Percentiles rank a stretch among this genome's conserved stretches.
These are phyloP conservation scores for Dendroctonus ponderosae DNA, from an alignment of 1,140 invertebrate genomes.

Conservation along the genomic window DNA sequence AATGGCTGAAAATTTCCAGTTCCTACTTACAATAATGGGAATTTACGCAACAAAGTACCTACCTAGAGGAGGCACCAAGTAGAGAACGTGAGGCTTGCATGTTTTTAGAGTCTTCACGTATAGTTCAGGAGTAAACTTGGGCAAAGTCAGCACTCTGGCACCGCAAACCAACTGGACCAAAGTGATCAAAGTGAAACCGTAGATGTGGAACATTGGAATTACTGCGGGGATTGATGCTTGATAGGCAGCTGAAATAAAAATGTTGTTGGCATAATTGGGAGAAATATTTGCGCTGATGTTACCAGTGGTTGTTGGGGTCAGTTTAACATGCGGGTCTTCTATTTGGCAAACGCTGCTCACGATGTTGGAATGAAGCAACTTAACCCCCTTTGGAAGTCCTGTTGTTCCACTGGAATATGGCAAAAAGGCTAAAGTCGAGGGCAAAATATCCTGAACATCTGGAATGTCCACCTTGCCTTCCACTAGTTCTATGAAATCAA, in stretches of 20 bases:
- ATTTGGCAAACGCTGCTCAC: constrained; percentile 54
- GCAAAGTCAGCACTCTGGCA: constrained; percentile 66
- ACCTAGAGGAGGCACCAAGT: constrained; percentile 66
- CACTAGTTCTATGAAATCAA: constrained; percentile 59
- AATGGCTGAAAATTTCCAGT: neutral
- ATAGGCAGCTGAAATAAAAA: constrained; percentile 48
- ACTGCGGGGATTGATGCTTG: constrained; percentile 63
- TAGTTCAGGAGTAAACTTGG: constrained; percentile 69
- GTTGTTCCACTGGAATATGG: constrained; percentile 86
- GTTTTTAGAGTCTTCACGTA: constrained; percentile 60
- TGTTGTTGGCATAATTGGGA: neutral
- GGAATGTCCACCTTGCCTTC: constrained; percentile 48
- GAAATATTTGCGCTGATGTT: neutral
- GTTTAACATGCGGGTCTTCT: constrained; percentile 12
- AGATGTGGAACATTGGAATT: constrained; percentile 85
- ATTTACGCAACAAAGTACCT: constrained; percentile 40
- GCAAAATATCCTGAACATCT: constrained; percentile 48
- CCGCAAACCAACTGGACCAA: constrained; percentile 63
- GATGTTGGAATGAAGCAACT: constrained; percentile 70
- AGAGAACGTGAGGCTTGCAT: constrained; percentile 58
- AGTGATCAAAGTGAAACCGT: constrained; percentile 64
- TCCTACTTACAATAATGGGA: neutral
- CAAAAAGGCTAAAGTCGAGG: constrained; percentile 57
- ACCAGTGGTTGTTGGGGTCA: constrained; percentile 35
- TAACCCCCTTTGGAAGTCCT: constrained; percentile 84